Evolutionary conservation across 2,797 vertebrate genomes (phyloP).

Genomic region (Chlorospingus semifuscus): DNA sequence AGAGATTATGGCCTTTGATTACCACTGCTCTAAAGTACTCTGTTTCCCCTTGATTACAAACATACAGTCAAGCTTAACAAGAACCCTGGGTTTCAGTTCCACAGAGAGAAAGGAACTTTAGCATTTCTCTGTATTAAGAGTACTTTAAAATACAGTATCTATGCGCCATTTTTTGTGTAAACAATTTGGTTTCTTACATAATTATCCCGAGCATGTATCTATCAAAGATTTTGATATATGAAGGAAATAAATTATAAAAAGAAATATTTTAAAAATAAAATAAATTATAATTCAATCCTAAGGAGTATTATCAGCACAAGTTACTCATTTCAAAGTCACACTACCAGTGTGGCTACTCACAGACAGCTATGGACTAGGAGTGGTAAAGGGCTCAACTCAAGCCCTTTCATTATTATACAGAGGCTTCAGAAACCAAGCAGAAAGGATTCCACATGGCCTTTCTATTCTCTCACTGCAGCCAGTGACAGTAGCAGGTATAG

Average conservation of each 20-base stretch:
- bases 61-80: constrained; percentile 80
- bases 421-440: neutral
- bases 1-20: constrained; percentile 78
- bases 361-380: neutral
- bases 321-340: neutral
- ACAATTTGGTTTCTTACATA: neutral
- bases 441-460: neutral
- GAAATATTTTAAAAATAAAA: neutral
- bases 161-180: neutral
- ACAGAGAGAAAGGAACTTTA: constrained; percentile 75
- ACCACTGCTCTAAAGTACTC: constrained; percentile 64
- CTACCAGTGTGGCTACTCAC: neutral
- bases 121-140: constrained; percentile 59
- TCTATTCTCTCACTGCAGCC: neutral
- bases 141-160: neutral
- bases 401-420: neutral
- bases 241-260: neutral
- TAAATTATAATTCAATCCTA: neutral
- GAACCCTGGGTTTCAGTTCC: constrained; percentile 60
- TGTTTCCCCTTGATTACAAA: constrained; percentile 73
- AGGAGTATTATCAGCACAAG: neutral
- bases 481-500: neutral
- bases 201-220: neutral
- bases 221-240: neutral
- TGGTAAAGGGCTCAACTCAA: neutral